Percentiles rank a stretch among this genome's conserved stretches.
phyloP scores from a whole-genome alignment of 2,888 invertebrate species.

The Scaptomyza reducta region DNA sequence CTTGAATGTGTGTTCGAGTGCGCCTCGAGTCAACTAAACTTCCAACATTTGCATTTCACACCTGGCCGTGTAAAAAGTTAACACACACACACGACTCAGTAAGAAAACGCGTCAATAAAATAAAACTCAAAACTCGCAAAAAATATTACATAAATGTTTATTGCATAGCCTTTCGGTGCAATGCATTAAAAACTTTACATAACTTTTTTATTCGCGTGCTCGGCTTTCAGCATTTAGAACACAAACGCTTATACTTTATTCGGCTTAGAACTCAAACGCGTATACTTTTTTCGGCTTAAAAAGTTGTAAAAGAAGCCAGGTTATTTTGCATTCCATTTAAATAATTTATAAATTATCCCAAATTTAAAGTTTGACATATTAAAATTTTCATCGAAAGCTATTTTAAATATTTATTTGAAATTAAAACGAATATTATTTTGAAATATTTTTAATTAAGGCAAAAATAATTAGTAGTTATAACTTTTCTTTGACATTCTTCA shows the following conservation, averaged over 20 bases:
- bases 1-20: conserved; percentile 12
- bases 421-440: too few relatives aligned
- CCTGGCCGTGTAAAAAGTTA: conserved; percentile 67
- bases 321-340: not conserved
- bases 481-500: not conserved
- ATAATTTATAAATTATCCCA: not conserved
- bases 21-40: conserved; percentile 54
- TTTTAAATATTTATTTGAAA: too few relatives aligned
- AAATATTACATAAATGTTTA: conserved; percentile 38
- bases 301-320: not conserved
- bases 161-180: conserved; percentile 52
- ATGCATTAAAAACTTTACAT: conserved; percentile 32
- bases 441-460: too few relatives aligned
- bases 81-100: conserved; percentile 46
- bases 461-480: not conserved
- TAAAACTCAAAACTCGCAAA: conserved; percentile 27
- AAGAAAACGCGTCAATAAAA: conserved; percentile 48
- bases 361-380: not conserved
- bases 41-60: conserved; percentile 74
- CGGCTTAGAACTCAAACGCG: conserved; percentile 5
- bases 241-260: conserved; percentile 3
- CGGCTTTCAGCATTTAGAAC: conserved; percentile 17
- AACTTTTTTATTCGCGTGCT: conserved; percentile 29
- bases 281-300: not conserved
- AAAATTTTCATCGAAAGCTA: too few relatives aligned